Conservation (phyloP, 1,140 invertebrate genomes). For the Whitmania pigra region DNA sequence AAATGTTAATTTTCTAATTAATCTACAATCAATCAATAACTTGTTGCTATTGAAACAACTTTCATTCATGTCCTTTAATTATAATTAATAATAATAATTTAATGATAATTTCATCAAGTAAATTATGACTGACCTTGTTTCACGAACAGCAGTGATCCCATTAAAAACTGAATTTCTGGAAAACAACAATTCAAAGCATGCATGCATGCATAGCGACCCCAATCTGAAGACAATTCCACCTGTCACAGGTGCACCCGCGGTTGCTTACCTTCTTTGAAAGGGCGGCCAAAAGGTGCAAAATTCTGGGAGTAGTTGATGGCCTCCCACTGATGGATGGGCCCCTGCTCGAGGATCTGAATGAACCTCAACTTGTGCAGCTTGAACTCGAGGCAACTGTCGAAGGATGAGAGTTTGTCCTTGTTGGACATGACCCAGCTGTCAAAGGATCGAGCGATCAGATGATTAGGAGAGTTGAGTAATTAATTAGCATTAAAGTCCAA, state of each 20-base stretch:
- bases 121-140: constrained; percentile 48
- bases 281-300: constrained; percentile 66
- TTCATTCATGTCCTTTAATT: too few relatives aligned
- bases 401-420: constrained; percentile 36
- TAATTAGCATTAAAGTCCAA: too few relatives aligned
- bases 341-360: constrained; percentile 57
- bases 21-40: too few relatives aligned
- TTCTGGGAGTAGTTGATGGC: constrained; percentile 78
- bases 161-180: constrained; percentile 65
- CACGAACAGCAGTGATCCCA: constrained; percentile 73
- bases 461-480: not conserved
- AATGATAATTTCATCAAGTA: too few relatives aligned
- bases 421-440: constrained; percentile 45
- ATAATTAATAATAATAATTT: too few relatives aligned
- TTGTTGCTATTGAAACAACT: too few relatives aligned
- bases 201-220: not conserved
- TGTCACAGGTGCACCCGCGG: too few relatives aligned
- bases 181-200: not conserved
- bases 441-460: constrained; percentile 14
- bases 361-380: constrained; percentile 66
- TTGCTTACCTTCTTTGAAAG: constrained; percentile 61
- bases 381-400: constrained; percentile 64
- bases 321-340: constrained; percentile 53
- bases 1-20: too few relatives aligned
- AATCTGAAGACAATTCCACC: not conserved